phyloP scores from a whole-genome alignment of 2,888 invertebrate genomes.

The Chrysolina americana region DNA sequence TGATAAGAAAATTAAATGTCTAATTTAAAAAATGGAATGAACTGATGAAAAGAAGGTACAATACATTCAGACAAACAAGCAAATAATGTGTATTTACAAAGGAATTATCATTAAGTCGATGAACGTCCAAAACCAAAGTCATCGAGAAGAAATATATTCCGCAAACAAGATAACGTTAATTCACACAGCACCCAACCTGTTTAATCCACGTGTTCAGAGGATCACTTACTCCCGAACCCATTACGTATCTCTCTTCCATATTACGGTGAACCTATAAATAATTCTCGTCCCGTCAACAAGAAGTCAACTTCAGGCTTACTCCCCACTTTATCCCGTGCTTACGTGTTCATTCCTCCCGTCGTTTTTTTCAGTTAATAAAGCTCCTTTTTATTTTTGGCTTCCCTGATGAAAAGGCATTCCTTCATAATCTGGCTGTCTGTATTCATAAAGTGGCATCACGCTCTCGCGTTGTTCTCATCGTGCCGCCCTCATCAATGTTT shows the following conservation, averaged over 20 bases:
- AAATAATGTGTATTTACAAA: no score
- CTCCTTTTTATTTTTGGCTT: constrained; percentile 14
- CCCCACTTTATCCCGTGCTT: constrained; percentile 22
- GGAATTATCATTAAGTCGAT: no score
- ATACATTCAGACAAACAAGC: no score
- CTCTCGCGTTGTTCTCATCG: background rate
- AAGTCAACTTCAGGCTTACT: constrained; percentile 6
- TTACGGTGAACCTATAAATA: constrained; percentile 3
- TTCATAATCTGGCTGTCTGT: constrained; percentile 18
- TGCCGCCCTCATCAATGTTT: constrained; percentile 11
- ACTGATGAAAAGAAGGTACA: no score
- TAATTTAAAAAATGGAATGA: no score
- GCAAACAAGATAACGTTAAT: no score
- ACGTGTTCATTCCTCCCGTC: constrained; percentile 22
- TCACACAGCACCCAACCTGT: no score
- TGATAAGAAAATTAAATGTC: no score
- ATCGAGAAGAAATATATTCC: no score
- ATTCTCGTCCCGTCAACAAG: constrained; percentile 6
- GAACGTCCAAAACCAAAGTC: no score
- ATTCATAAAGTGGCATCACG: constrained; percentile 13
- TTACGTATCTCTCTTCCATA: background rate
- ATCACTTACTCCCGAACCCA: no score
- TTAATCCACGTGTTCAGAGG: no score
- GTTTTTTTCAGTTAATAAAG: constrained; percentile 24
- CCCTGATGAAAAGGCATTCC: constrained; percentile 14